Conservation (phyloP, 2,888 invertebrate species). For the Desoria tigrina region DNA sequence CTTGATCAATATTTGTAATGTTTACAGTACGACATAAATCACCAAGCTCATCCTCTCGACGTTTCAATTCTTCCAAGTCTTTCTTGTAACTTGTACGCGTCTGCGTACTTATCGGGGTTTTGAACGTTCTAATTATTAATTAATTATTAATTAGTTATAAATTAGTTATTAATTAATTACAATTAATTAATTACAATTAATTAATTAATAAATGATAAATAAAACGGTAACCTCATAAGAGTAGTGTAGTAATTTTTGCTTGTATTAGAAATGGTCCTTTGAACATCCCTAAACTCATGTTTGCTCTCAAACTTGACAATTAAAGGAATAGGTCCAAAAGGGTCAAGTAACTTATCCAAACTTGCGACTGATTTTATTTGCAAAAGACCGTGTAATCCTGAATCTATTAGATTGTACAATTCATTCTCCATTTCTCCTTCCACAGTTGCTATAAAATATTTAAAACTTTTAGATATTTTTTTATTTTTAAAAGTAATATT, state of each 20-base stretch:
- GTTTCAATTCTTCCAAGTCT: not conserved
- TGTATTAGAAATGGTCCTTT: not conserved
- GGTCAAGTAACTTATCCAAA: slow-evolving; percentile 70
- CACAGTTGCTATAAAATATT: slow-evolving; percentile 59
- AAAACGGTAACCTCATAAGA: not conserved
- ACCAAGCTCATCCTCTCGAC: not conserved
- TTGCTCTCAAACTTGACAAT: slow-evolving; percentile 93
- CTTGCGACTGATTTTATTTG: slow-evolving; percentile 82
- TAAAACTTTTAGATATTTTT: too few relatives aligned
- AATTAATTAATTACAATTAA: too few relatives aligned
- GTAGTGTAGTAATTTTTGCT: not conserved
- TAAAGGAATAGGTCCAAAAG: slow-evolving; percentile 96
- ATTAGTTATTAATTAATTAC: too few relatives aligned
- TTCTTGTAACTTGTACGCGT: slow-evolving; percentile 57
- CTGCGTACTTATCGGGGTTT: too few relatives aligned
- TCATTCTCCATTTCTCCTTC: slow-evolving; percentile 11
- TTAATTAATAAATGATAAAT: too few relatives aligned
- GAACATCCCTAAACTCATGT: slow-evolving; percentile 82
- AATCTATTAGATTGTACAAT: not conserved
- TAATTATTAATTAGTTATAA: too few relatives aligned
- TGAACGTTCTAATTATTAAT: too few relatives aligned
- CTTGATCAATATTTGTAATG: not conserved
- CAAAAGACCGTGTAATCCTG: not conserved
- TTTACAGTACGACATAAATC: not conserved
- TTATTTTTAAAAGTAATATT: too few relatives aligned